A percentile compares a stretch with the other conserved stretches of the same genome.
Evolutionary conservation across 2,797 vertebrate genomes (phyloP).

Genomic region (Gorsachius magnificus): DNA sequence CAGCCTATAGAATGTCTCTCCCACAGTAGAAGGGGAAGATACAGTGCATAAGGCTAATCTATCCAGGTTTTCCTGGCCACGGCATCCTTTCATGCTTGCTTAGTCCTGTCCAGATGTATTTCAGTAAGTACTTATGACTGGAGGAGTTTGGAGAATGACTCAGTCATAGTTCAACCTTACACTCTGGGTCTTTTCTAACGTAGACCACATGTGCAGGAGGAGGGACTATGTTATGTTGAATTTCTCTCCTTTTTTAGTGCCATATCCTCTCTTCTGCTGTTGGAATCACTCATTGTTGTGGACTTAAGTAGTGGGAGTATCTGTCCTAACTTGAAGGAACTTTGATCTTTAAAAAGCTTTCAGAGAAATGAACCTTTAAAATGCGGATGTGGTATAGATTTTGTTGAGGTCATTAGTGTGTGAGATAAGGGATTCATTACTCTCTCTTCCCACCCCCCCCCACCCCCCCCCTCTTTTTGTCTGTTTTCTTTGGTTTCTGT

Average conservation of each 20-base stretch:
- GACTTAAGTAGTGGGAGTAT: background rate
- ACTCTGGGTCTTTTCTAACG: background rate
- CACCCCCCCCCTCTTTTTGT: background rate
- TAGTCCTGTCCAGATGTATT: background rate
- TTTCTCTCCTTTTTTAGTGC: background rate
- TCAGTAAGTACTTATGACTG: background rate
- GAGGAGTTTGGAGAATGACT: background rate
- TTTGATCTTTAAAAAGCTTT: constrained; percentile 3
- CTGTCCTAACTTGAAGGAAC: background rate
- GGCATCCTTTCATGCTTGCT: background rate
- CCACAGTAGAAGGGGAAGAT: background rate
- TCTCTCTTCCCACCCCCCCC: too few species aligned
- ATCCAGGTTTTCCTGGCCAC: background rate
- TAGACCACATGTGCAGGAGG: background rate
- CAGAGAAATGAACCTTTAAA: background rate
- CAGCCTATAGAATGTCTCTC: background rate
- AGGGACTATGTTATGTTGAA: background rate
- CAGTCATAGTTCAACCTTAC: background rate
- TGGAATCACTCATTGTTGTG: background rate
- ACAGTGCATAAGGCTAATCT: background rate
- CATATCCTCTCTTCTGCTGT: background rate
- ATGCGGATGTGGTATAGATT: background rate
- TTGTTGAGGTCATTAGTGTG: background rate
- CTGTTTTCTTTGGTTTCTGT: background rate
- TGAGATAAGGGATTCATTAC: background rate